These are phyloP conservation scores for Branchellion lobata DNA, from an alignment of 2,888 invertebrate species.

Conservation along the genomic window DNA sequence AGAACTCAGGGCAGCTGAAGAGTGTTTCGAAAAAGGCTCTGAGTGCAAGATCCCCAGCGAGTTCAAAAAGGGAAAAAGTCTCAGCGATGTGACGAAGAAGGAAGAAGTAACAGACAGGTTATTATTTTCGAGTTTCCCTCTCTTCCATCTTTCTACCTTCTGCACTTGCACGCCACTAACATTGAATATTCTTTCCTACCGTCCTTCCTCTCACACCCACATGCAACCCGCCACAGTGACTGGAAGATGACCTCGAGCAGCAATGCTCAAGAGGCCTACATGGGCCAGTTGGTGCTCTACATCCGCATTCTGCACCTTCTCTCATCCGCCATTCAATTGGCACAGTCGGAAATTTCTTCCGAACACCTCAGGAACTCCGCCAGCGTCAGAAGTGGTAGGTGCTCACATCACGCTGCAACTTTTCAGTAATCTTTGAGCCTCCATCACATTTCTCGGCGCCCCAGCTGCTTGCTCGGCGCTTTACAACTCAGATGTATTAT, in stretches of 20 bases:
- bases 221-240: slow-evolving; percentile 15
- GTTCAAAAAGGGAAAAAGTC: not conserved
- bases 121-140: too few species aligned
- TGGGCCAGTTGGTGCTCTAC: slow-evolving; percentile 81
- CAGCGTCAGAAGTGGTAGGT: slow-evolving; percentile 81
- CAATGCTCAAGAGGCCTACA: slow-evolving; percentile 55
- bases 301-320: slow-evolving; percentile 88
- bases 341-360: slow-evolving; percentile 79
- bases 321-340: slow-evolving; percentile 83
- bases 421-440: not conserved
- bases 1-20: not conserved
- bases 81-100: not conserved
- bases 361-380: slow-evolving; percentile 85
- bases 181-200: too few species aligned
- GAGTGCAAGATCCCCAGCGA: not conserved
- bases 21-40: not conserved
- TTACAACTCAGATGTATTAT: not conserved
- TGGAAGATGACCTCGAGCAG: slow-evolving; percentile 46
- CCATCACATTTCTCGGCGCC: not conserved
- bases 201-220: too few species aligned
- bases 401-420: too few species aligned
- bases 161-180: too few species aligned
- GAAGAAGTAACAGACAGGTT: slow-evolving; percentile 5
- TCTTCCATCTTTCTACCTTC: too few species aligned
- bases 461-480: too few species aligned